Percentiles rank a stretch among this genome's conserved stretches.
Conservation (phyloP, 2,113 vertebrate genomes). For the Machaerirhynchus nigripectus region DNA sequence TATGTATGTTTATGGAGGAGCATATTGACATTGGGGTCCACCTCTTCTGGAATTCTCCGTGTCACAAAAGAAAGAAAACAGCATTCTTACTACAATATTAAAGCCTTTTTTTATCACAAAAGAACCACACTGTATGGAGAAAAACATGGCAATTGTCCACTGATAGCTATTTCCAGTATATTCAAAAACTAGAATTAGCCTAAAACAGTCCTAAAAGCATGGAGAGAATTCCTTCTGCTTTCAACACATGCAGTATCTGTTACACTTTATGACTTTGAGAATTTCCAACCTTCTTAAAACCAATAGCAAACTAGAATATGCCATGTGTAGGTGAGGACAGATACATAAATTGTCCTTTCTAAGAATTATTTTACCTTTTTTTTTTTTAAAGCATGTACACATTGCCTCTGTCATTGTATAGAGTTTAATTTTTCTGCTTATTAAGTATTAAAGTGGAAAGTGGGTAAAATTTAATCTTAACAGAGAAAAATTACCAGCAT, state of each 20-base stretch:
- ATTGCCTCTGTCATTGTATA: not conserved
- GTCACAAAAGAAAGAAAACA: not conserved
- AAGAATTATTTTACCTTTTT: not conserved
- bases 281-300: not conserved
- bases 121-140: accelerated
- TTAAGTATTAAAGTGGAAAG: not conserved
- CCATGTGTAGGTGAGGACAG: not conserved
- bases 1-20: not conserved
- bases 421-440: not conserved
- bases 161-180: not conserved
- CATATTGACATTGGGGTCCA: not conserved
- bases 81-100: not conserved
- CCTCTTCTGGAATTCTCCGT: not conserved
- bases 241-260: accelerated
- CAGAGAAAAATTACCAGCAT: not conserved
- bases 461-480: not conserved
- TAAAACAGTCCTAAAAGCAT: not conserved
- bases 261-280: not conserved
- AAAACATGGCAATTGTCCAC: not conserved
- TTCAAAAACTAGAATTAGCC: not conserved
- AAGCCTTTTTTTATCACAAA: not conserved
- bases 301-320: not conserved
- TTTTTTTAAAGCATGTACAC: not conserved
- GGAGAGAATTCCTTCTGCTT: not conserved
- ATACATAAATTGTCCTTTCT: not conserved